Percentiles rank a stretch among this genome's conserved stretches.
These are phyloP conservation scores for Clarias macrocephalus DNA, from an alignment of 2,113 vertebrate genomes.

Conservation along the genomic window DNA sequence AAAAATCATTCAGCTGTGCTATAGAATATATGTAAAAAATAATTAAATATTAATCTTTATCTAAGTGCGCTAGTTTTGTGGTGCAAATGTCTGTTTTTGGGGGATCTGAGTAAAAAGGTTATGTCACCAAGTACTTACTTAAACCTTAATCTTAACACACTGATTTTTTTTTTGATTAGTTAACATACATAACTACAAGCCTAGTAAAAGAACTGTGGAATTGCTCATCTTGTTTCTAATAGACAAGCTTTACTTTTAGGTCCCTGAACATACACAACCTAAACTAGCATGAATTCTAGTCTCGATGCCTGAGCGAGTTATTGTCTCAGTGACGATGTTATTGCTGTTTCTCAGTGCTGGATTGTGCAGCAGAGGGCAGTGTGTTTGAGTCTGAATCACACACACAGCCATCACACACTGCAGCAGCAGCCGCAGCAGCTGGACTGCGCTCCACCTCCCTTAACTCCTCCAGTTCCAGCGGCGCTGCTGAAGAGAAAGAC, in stretches of 20 bases:
- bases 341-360: conserved; percentile 65
- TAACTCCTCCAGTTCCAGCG: conserved; percentile 61
- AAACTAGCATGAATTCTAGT: background rate
- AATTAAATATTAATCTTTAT: too few relatives aligned
- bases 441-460: conserved; percentile 69
- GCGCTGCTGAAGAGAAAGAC: conserved; percentile 65
- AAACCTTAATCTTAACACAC: background rate
- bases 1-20: too few relatives aligned
- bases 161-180: background rate
- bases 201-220: background rate
- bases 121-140: background rate
- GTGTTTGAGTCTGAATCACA: conserved; percentile 68
- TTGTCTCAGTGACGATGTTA: background rate
- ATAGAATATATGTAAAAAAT: too few relatives aligned
- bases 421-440: conserved; percentile 58
- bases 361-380: conserved; percentile 67
- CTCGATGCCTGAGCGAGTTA: background rate
- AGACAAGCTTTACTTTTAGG: background rate
- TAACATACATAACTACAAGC: background rate
- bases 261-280: background rate
- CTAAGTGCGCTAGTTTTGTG: background rate
- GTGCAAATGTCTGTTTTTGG: background rate
- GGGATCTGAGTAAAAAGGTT: background rate
- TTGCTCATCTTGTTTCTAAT: background rate
- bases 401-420: conserved; percentile 58